A percentile compares a stretch with the other conserved stretches of the same genome.
Evolutionary conservation across 2,888 invertebrate species (phyloP).

Genomic region (Drosophila neotestacea): DNA sequence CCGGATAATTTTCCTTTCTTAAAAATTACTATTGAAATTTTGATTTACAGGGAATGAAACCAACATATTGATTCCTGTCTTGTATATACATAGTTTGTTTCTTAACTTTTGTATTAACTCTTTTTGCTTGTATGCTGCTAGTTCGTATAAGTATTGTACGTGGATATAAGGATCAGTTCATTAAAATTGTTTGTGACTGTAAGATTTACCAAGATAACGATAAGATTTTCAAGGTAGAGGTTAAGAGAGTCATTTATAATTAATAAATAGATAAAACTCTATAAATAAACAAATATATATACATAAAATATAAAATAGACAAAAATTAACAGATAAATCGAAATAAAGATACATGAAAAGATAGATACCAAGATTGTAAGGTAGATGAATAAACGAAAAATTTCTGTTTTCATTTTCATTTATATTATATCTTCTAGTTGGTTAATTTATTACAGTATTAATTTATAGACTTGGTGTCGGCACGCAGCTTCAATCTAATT

Average conservation of each 20-base stretch:
- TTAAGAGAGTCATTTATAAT: too few species aligned
- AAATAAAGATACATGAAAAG: too few species aligned
- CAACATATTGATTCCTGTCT: background rate
- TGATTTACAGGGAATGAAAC: constrained; percentile 44
- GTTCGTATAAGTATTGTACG: background rate
- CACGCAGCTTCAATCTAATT: background rate
- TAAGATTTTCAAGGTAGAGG: background rate
- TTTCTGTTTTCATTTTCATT: too few species aligned
- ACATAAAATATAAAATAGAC: too few species aligned
- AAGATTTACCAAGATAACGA: background rate
- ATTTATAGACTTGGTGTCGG: background rate
- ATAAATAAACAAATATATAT: too few species aligned
- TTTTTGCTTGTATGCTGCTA: constrained; percentile 4
- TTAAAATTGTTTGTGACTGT: background rate
- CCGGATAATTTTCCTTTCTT: constrained; percentile 3
- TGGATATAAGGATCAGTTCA: background rate
- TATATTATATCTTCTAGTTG: background rate
- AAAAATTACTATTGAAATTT: constrained; percentile 4
- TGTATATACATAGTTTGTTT: constrained; percentile 2
- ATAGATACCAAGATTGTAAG: too few species aligned
- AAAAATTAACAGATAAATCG: too few species aligned
- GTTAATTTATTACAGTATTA: background rate
- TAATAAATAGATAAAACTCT: too few species aligned
- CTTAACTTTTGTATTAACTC: constrained; percentile 2
- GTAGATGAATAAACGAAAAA: too few species aligned